phyloP scores from a whole-genome alignment of 2,113 vertebrate species.

The Hucho hucho region DNA sequence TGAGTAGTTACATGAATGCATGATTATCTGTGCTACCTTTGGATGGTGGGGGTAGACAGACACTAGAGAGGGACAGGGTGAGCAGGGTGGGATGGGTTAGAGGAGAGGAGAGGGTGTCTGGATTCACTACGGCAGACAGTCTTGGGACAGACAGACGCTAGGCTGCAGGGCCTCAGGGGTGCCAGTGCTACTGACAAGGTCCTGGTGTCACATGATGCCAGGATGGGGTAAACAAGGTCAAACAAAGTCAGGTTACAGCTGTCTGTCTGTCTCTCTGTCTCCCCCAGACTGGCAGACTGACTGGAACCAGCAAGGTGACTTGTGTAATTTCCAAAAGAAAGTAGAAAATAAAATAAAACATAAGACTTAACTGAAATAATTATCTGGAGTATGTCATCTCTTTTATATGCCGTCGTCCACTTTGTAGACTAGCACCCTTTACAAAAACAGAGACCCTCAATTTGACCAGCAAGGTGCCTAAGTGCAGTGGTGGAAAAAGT shows the following conservation, averaged over 20 bases:
- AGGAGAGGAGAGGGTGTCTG: conserved; percentile 11
- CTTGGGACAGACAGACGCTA: conserved; percentile 44
- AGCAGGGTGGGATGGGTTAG: conserved; percentile 10
- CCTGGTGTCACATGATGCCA: conserved; percentile 55
- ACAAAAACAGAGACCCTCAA: too few species aligned
- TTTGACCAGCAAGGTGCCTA: too few species aligned
- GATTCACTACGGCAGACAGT: conserved; percentile 32
- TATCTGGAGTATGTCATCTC: too few species aligned
- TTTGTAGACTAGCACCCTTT: too few species aligned
- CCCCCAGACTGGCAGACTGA: background rate
- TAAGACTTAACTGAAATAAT: too few species aligned
- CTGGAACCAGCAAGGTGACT: background rate
- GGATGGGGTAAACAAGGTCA: conserved; percentile 70
- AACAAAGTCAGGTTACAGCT: conserved; percentile 52
- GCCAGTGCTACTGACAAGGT: conserved; percentile 59
- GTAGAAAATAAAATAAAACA: too few species aligned
- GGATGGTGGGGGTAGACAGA: background rate
- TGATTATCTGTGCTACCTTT: background rate
- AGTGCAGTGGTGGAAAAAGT: too few species aligned
- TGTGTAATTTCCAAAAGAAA: too few species aligned
- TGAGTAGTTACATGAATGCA: too few species aligned
- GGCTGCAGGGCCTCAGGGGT: conserved; percentile 44
- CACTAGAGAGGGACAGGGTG: conserved; percentile 17
- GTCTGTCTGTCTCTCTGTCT: background rate
- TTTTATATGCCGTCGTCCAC: too few species aligned